Evolutionary conservation across 1,140 invertebrate species (phyloP).

Genomic region (Episyrphus balteatus): DNA sequence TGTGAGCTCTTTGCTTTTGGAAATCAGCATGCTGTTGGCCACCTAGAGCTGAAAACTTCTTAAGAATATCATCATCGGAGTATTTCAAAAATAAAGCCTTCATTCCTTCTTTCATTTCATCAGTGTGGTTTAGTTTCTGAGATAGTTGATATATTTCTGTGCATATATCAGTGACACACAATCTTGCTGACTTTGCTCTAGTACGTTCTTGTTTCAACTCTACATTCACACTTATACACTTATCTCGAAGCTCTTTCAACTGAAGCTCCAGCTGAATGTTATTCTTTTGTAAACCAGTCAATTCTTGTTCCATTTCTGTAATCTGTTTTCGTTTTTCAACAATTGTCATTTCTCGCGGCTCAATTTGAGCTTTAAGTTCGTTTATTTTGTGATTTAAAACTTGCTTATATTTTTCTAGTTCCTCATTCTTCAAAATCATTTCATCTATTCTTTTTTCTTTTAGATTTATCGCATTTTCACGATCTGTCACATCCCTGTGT

Average conservation of each 20-base stretch:
- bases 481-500: slow-evolving; percentile 63
- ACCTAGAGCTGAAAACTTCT: slow-evolving; percentile 49
- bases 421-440: slow-evolving; percentile 71
- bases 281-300: slow-evolving; percentile 48
- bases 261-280: slow-evolving; percentile 56
- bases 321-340: slow-evolving; percentile 70
- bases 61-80: slow-evolving; percentile 53
- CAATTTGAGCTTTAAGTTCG: slow-evolving; percentile 73
- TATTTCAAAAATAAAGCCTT: slow-evolving; percentile 48
- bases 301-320: slow-evolving; percentile 54
- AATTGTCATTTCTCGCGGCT: slow-evolving; percentile 68
- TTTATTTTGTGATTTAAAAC: slow-evolving; percentile 81
- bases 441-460: slow-evolving; percentile 78
- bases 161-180: slow-evolving; percentile 60
- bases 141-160: slow-evolving; percentile 67
- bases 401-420: slow-evolving; percentile 83
- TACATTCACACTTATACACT: slow-evolving; percentile 54
- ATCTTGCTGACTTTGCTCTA: slow-evolving; percentile 49
- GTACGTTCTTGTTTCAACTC: slow-evolving; percentile 58
- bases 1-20: slow-evolving; percentile 62
- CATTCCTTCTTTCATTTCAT: slow-evolving; percentile 64
- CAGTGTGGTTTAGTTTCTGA: slow-evolving; percentile 61
- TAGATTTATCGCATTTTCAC: slow-evolving; percentile 67
- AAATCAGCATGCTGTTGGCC: slow-evolving; percentile 67
- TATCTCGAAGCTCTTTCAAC: slow-evolving; percentile 61